Base-by-base conservation (phyloP, 1,140 invertebrate genomes). In the Cephus cinctus region DNA sequence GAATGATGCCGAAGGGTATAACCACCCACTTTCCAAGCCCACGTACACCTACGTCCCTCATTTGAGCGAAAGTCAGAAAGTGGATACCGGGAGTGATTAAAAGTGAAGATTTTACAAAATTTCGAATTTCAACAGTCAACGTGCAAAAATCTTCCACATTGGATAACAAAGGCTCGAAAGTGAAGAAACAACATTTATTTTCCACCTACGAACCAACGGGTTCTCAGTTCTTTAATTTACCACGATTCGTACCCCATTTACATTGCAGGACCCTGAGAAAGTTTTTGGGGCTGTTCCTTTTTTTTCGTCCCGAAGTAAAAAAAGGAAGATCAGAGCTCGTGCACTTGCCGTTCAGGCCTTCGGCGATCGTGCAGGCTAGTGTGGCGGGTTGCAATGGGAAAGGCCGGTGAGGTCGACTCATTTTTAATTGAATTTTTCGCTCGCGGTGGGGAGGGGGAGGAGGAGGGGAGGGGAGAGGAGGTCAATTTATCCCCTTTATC, bases 351-450 rank as follows among this genome's bases (percentile, higher is more conserved):
- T n/a, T n/a, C n/a, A n/a, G n/a, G n/a, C n/a, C n/a, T n/a, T n/a
- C n/a, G n/a, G n/a, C n/a, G n/a, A n/a, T n/a, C 25, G 25, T n/a
- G n/a, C 6, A 27, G 25, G 6, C 25, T 6, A 27, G 25, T n/a
- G 25, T 8, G n/a, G 25, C 25, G 6, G 25, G 6, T n/a, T 27
- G 25, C 25, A n/a, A n/a, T n/a, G n/a, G n/a, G n/a, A n/a, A n/a
- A n/a, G n/a, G n/a, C n/a, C n/a, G n/a, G n/a, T n/a, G n/a, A 6
- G 25, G 25, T 27, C n/a, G 6, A 8, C 25, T 50, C 50, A 59
- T 66, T 57, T 61, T 55, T 63, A 59, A 63, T 58, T 65, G 57
- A 62, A 56, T 57, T 59, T 61, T 57, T 63, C 51, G 47, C 43
- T 39, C 35, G 49, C 55, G 12, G n/a, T n/a, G n/a, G n/a, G n/a